A percentile compares a stretch with the other conserved stretches of the same genome.
Conservation (phyloP, 2,113 vertebrate species). For the Propithecus coquereli region DNA sequence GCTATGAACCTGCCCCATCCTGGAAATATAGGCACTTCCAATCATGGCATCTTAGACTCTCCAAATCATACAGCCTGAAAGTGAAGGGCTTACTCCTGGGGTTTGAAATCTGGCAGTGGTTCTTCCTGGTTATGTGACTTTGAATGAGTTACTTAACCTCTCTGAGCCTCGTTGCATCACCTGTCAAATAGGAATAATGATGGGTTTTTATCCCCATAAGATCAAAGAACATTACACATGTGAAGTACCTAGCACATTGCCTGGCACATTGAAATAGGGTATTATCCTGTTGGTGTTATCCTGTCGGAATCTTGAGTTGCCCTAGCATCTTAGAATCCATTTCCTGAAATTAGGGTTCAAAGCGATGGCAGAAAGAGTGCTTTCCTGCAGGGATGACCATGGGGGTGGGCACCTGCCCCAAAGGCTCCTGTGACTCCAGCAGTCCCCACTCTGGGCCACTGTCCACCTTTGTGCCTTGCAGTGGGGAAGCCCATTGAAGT, state of each 20-base stretch:
- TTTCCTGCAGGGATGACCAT: background rate
- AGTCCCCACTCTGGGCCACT: background rate
- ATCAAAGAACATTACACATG: background rate
- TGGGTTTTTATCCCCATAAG: background rate
- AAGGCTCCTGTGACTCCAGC: background rate
- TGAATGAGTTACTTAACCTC: background rate
- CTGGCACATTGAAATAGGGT: background rate
- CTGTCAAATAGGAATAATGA: background rate
- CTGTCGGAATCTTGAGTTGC: background rate
- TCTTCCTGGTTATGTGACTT: background rate
- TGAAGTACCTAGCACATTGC: background rate
- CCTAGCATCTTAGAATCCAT: background rate
- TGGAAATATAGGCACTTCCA: background rate
- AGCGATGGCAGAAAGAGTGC: background rate
- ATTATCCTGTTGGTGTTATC: background rate
- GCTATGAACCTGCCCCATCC: too few relatives aligned
- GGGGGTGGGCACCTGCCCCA: background rate
- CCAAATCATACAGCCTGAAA: background rate
- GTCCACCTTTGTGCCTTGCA: slow-evolving; percentile 65
- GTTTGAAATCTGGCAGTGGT: background rate
- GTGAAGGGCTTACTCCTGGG: background rate
- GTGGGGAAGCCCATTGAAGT: slow-evolving; percentile 93
- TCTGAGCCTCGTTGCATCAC: background rate
- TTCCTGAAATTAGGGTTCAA: background rate
- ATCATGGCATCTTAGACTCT: background rate